A percentile compares a stretch with the other conserved stretches of the same genome.
Evolutionary conservation across 2,797 vertebrate genomes (phyloP).

Genomic region (Pyrrhura leucotis): DNA sequence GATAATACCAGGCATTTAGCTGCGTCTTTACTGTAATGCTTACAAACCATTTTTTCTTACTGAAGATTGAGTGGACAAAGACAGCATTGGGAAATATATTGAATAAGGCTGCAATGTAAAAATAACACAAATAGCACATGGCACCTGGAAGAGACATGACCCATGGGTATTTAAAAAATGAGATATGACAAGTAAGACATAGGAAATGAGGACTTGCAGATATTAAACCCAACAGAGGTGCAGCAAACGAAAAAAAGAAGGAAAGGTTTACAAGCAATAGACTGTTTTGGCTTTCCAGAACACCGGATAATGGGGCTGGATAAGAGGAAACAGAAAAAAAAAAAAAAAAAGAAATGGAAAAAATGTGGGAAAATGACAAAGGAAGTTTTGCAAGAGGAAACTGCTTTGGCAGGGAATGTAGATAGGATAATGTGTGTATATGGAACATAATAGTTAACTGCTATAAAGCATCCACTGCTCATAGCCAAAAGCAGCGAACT

Average conservation of each 20-base stretch:
- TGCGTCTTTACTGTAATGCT: not conserved
- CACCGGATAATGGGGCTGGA: not conserved
- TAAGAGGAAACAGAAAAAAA: not conserved
- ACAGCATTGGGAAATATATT: not conserved
- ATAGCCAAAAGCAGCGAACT: conserved; percentile 24
- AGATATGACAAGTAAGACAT: not conserved
- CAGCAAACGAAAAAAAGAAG: not conserved
- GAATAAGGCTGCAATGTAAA: not conserved
- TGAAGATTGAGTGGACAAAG: not conserved
- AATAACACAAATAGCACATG: not conserved
- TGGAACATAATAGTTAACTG: not conserved
- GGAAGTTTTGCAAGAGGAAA: conserved; percentile 34
- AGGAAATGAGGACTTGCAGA: not conserved
- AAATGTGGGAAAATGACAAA: not conserved
- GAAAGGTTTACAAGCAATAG: not conserved
- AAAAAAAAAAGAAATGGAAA: not conserved
- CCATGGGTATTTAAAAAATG: not conserved
- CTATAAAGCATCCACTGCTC: not conserved
- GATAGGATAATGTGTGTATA: not conserved
- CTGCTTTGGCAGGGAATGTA: not conserved
- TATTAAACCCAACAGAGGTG: not conserved
- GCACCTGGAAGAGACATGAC: not conserved
- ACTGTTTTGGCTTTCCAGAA: not conserved
- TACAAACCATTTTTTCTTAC: not conserved
- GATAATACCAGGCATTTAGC: not conserved